Conservation (phyloP, 2,797 vertebrate genomes). For the Fundulus diaphanus region DNA sequence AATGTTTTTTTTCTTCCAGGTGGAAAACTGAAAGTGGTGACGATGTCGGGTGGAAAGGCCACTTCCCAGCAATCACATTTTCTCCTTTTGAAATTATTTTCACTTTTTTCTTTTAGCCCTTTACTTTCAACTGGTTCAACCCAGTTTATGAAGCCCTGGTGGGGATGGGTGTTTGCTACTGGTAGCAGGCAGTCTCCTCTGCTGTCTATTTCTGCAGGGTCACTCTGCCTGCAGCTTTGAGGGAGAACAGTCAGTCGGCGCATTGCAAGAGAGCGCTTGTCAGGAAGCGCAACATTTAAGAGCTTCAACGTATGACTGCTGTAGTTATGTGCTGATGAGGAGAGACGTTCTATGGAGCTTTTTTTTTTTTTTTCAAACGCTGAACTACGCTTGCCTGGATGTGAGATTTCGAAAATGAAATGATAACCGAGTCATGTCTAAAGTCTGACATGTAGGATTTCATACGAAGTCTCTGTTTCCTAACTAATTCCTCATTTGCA, state of each 20-base stretch:
- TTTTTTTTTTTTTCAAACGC: slow-evolving; percentile 17
- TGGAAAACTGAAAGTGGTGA: background rate
- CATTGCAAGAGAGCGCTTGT: background rate
- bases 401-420: slow-evolving; percentile 1
- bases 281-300: slow-evolving; percentile 11
- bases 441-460: background rate
- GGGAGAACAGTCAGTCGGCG: background rate
- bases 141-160: background rate
- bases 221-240: background rate
- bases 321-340: slow-evolving; percentile 3
- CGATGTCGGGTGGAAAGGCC: background rate
- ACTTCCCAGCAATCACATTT: background rate
- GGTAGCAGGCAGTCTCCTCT: background rate
- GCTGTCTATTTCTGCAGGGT: background rate
- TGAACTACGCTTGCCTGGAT: background rate
- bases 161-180: background rate
- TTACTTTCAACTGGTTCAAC: background rate
- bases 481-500: background rate
- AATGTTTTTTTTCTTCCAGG: background rate
- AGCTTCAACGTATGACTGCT: background rate
- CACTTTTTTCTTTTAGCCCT: background rate
- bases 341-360: background rate
- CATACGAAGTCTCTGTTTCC: background rate
- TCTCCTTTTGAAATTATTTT: background rate
- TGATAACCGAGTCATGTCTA: background rate